These are phyloP conservation scores for Ferdinandea cuprea DNA, from an alignment of 2,888 invertebrate species.

Conservation along the genomic window DNA sequence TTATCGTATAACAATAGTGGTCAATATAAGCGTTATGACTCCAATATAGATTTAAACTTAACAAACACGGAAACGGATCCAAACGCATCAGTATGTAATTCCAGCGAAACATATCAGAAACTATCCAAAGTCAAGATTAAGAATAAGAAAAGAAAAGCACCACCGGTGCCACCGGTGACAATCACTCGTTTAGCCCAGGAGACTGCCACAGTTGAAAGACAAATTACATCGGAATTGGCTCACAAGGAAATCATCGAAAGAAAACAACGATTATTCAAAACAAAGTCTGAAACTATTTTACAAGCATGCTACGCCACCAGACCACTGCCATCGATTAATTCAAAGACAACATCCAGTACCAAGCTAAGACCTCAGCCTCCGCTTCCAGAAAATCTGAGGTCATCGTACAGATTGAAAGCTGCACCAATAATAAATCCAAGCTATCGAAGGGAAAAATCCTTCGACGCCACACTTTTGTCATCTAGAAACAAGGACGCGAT, in stretches of 20 bases:
- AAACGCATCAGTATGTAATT: slow-evolving; percentile 18
- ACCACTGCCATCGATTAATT: slow-evolving; percentile 1
- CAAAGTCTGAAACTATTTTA: slow-evolving; percentile 87
- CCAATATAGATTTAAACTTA: slow-evolving; percentile 9
- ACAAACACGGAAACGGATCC: not conserved
- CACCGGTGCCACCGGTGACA: slow-evolving; percentile 80
- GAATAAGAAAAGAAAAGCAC: slow-evolving; percentile 90
- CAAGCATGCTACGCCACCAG: not conserved
- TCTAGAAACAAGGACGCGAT: slow-evolving; percentile 40
- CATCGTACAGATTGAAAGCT: slow-evolving; percentile 7
- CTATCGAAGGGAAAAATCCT: slow-evolving; percentile 78
- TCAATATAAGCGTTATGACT: slow-evolving; percentile 7
- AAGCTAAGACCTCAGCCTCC: not conserved
- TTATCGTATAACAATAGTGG: not conserved
- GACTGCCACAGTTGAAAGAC: not conserved
- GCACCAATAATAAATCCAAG: not conserved
- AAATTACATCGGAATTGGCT: not conserved
- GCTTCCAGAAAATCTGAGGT: not conserved
- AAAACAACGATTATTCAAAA: slow-evolving; percentile 87
- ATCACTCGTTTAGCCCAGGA: slow-evolving; percentile 83
- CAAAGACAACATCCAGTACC: not conserved
- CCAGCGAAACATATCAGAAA: slow-evolving; percentile 52
- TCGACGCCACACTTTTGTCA: slow-evolving; percentile 76
- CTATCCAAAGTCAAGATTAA: slow-evolving; percentile 83
- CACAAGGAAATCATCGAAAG: slow-evolving; percentile 28